Conservation (phyloP, 2,797 vertebrate species). For the Siniperca undulata region DNA sequence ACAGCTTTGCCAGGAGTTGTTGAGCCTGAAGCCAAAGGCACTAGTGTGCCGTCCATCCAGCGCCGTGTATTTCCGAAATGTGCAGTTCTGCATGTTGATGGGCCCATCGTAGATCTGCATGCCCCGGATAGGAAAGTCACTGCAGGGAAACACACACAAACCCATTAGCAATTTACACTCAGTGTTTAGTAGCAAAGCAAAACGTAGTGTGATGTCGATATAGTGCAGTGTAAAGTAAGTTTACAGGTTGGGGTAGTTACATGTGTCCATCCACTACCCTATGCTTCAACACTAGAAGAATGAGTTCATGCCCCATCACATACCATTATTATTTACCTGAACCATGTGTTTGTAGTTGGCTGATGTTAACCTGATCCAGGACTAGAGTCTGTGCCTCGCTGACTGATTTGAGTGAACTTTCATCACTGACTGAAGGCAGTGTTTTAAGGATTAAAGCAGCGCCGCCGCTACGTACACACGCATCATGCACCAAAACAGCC, state of each 20-base stretch:
- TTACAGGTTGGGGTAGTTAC: not conserved
- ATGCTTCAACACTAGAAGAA: not conserved
- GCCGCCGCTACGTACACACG: too few species aligned
- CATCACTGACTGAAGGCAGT: not conserved
- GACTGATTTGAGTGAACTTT: not conserved
- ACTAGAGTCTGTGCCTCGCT: not conserved
- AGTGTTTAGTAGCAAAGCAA: not conserved
- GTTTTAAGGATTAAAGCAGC: not conserved
- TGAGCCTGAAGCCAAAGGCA: conserved; percentile 95
- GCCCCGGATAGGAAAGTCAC: conserved; percentile 95
- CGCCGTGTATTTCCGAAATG: conserved; percentile 93
- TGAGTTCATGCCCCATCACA: not conserved
- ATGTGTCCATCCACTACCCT: too few species aligned
- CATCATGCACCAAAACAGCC: too few species aligned
- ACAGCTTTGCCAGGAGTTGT: conserved; percentile 99
- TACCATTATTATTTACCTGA: not conserved
- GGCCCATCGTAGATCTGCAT: conserved; percentile 97
- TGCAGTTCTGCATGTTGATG: conserved; percentile 96
- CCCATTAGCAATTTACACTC: not conserved
- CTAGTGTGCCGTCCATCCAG: conserved; percentile 95
- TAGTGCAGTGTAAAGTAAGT: not conserved
- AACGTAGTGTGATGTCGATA: not conserved
- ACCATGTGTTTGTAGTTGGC: not conserved
- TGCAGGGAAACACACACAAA: conserved; percentile 62
- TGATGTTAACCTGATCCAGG: not conserved